These are phyloP conservation scores for Colletes gigas DNA, from an alignment of 1,140 invertebrate genomes.

Conservation along the genomic window DNA sequence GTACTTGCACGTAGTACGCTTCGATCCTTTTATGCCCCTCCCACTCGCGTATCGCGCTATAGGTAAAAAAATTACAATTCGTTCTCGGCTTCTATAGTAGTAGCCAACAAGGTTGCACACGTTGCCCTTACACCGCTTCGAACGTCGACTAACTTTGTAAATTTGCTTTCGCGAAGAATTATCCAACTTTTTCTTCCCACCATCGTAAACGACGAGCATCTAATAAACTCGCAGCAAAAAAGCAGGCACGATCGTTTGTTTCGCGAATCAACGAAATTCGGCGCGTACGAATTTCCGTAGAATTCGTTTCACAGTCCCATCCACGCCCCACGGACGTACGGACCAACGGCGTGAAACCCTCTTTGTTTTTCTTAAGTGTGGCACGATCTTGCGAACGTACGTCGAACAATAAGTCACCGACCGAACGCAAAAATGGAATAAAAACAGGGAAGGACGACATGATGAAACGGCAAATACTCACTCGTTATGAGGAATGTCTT, in stretches of 20 bases:
- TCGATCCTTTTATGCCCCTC: constrained; percentile 20
- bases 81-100: neutral
- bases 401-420: neutral
- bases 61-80: neutral
- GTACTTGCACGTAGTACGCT: constrained; percentile 10
- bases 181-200: too few relatives aligned
- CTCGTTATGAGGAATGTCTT: constrained; percentile 92
- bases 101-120: too few relatives aligned
- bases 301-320: neutral
- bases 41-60: neutral
- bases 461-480: constrained; percentile 80
- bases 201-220: too few relatives aligned
- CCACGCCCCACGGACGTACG: constrained; percentile 19
- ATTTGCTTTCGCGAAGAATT: too few relatives aligned
- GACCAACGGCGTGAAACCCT: neutral
- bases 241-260: neutral
- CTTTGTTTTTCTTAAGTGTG: neutral
- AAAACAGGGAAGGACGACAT: neutral
- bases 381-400: neutral
- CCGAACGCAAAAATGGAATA: neutral
- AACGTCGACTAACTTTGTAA: too few relatives aligned
- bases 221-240: too few relatives aligned
- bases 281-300: neutral
- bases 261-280: too few relatives aligned
- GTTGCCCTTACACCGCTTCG: too few relatives aligned